Percentiles rank a stretch among this genome's conserved stretches.
phyloP scores from a whole-genome alignment of 2,797 vertebrate species.

The Gobio occitaniae region DNA sequence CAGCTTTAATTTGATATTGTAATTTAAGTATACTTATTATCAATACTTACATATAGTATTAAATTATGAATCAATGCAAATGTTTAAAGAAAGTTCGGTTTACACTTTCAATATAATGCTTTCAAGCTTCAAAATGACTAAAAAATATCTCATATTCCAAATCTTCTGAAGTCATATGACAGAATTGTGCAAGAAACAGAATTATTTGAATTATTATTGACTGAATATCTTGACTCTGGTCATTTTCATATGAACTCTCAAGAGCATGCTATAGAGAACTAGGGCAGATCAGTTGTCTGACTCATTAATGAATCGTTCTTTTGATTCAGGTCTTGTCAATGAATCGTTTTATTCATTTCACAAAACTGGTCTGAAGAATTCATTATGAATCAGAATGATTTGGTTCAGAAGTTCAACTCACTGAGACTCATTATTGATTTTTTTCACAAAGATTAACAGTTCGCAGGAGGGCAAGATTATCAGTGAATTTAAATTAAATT shows the following conservation, averaged over 20 bases:
- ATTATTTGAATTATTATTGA: not conserved
- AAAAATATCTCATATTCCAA: not conserved
- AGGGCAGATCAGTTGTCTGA: no score
- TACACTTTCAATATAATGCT: not conserved
- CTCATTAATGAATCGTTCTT: not conserved
- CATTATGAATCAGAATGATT: not conserved
- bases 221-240: not conserved
- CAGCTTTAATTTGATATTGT: not conserved
- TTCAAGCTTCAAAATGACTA: not conserved
- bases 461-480: not conserved
- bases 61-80: not conserved
- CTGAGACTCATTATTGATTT: not conserved
- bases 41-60: not conserved
- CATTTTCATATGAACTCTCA: no score
- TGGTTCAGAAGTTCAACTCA: not conserved
- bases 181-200: not conserved
- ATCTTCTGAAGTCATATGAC: not conserved
- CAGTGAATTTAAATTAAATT: not conserved
- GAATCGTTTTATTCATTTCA: not conserved
- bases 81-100: not conserved
- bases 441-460: not conserved
- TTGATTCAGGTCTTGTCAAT: not conserved
- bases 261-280: no score
- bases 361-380: not conserved
- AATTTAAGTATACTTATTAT: not conserved